These are phyloP conservation scores for Polydrusus tereticollis DNA, from an alignment of 2,888 invertebrate genomes.

Conservation along the genomic window DNA sequence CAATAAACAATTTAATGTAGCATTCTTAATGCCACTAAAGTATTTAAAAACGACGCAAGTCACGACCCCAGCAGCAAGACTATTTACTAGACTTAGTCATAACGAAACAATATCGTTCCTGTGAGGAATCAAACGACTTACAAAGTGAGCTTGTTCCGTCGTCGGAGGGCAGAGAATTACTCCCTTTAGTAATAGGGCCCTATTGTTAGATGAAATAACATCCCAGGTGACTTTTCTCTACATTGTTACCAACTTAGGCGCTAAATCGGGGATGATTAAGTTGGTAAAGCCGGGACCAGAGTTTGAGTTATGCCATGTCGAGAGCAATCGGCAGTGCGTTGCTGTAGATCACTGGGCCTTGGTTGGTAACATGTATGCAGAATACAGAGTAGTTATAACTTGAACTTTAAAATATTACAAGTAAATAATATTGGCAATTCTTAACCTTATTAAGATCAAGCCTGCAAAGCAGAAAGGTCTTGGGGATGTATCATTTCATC, in stretches of 20 bases:
- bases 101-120: conserved; percentile 34
- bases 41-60: background rate
- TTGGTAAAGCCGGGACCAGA: conserved; percentile 3
- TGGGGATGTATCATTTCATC: conserved; percentile 15
- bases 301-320: background rate
- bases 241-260: conserved; percentile 36
- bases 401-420: no score
- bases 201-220: conserved; percentile 40
- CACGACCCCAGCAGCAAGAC: background rate
- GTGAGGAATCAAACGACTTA: conserved; percentile 42
- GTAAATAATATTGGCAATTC: background rate
- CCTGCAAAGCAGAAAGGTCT: conserved; percentile 4
- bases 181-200: conserved; percentile 37
- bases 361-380: no score
- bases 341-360: no score
- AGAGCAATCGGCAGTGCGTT: background rate
- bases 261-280: conserved; percentile 10
- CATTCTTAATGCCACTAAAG: background rate
- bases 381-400: no score
- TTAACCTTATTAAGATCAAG: background rate
- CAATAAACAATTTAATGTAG: background rate
- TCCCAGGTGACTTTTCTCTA: conserved; percentile 44
- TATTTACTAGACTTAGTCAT: background rate
- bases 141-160: conserved; percentile 38
- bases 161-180: conserved; percentile 35